These are phyloP conservation scores for Dysidea cf. avara DNA, from an alignment of 37 sponge, comb jelly and placozoan species.

Conservation along the genomic window DNA sequence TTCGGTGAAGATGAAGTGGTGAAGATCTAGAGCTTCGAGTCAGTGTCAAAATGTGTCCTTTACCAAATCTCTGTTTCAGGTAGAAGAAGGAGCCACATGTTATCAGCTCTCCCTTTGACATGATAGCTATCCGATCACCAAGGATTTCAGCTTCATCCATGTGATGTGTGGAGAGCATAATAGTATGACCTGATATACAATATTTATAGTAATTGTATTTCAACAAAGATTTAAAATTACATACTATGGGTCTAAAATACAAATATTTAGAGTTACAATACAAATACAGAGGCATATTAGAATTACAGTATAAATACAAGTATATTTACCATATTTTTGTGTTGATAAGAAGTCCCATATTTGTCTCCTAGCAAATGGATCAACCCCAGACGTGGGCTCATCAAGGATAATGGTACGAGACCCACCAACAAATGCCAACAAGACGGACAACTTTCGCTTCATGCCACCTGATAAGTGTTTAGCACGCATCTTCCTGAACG, in stretches of 20 bases:
- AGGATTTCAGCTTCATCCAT: slow-evolving; percentile 99
- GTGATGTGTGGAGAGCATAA: slow-evolving; percentile 96
- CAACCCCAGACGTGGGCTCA: slow-evolving; percentile 97
- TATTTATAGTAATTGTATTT: too few species aligned
- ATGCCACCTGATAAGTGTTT: slow-evolving; percentile 85
- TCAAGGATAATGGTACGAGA: slow-evolving; percentile 87
- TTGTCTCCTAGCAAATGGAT: slow-evolving; percentile 88
- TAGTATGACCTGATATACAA: slow-evolving; percentile 58
- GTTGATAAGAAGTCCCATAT: slow-evolving; percentile 94
- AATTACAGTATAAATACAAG: too few species aligned
- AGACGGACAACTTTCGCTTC: slow-evolving; percentile 88
- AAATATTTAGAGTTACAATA: too few species aligned
- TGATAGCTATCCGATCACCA: slow-evolving; percentile 93
- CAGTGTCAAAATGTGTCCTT: slow-evolving; percentile 81
- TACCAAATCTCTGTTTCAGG: slow-evolving; percentile 74
- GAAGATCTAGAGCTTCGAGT: slow-evolving; percentile 3
- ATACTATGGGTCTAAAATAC: too few species aligned
- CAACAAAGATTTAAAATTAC: too few species aligned
- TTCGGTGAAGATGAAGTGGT: too few species aligned
- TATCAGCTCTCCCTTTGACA: slow-evolving; percentile 82
- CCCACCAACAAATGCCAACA: slow-evolving; percentile 82
- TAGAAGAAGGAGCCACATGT: slow-evolving; percentile 84
- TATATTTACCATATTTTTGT: slow-evolving; percentile 34
- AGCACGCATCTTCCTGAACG: slow-evolving; percentile 29
- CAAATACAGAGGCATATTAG: not conserved